Base-by-base conservation (phyloP, 2,113 vertebrate genomes). In the Trematomus loennbergii region DNA sequence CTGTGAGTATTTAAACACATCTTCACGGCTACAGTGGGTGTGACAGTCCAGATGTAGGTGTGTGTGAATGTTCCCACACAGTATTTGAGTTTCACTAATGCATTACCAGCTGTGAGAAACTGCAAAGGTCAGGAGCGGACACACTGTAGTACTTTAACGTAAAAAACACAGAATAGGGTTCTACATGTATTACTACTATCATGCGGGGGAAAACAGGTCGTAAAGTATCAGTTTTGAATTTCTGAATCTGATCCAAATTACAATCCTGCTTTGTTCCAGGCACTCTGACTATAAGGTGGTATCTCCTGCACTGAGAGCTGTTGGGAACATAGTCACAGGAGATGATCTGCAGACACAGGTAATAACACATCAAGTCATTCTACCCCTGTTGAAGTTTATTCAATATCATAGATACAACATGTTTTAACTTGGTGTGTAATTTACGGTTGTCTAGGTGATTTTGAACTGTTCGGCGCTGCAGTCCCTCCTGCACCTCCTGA, bases 301-400 rank as follows among this genome's bases (percentile, higher is more conserved):
- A 11, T 99, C 98, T 76, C 98, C 98, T 85, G 97, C 98, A 60
- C 91, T 99, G 73, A 94, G 98, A 79, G 98, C 98, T 50, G 98
- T 99, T 57, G 98, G 98, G 57, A 99, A 99, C 89, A 99, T 99
- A 0, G 98, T 99, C 64, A 99, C 98, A 71, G 98, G 98, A 76
- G 98, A 99, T 89, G 98, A 99, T 91, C 94, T 98, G 72, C 98
- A 99, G 94, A 99, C 98, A 80, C 98, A 99, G 96, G 98, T 98
- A 91, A 71, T 9, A 15, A 75, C 17, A 64, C 10, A 33, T n/a
- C 6, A 55, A 53, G n/a, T 49, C 74, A 8, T 18, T 22, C 45
- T 75, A 16, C 15, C 11, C 81, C 1, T 16, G 3, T 40, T 55
- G 40, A 53, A 70, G 20, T 22, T 48, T 25, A 33, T 29, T 22